Conservation (phyloP, 2,888 invertebrate species). For the Eupithecia pulchellata region DNA sequence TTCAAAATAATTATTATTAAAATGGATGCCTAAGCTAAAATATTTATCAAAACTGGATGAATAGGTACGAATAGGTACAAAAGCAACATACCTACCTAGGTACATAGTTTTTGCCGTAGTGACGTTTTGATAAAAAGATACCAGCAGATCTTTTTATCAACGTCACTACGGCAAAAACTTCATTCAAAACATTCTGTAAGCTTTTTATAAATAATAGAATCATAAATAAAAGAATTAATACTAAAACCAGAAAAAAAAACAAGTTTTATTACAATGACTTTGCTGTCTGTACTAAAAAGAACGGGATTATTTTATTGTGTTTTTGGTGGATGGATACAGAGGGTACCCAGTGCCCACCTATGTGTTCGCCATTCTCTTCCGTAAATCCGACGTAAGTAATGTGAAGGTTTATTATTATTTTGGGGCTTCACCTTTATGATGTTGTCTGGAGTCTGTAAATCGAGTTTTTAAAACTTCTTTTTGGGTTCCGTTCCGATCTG, state of each 20-base stretch:
- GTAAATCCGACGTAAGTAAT: slow-evolving; percentile 39
- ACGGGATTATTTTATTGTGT: slow-evolving; percentile 81
- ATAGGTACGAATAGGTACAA: no score
- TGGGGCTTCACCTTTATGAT: slow-evolving; percentile 31
- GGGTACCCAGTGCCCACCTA: slow-evolving; percentile 58
- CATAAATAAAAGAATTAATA: neutral
- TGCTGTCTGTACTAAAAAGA: slow-evolving; percentile 67
- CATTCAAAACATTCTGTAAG: neutral
- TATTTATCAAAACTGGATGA: neutral
- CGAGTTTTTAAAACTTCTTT: neutral
- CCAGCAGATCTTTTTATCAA: neutral
- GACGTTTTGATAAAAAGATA: neutral
- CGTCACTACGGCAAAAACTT: neutral
- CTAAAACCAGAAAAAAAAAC: slow-evolving; percentile 1
- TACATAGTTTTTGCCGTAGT: no score
- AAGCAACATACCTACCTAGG: no score
- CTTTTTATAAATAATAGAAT: neutral
- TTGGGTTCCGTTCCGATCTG: no score
- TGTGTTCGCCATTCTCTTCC: slow-evolving; percentile 42
- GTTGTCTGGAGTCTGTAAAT: slow-evolving; percentile 9
- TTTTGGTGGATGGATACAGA: slow-evolving; percentile 65
- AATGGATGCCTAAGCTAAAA: no score
- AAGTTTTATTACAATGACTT: slow-evolving; percentile 26
- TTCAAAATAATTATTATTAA: no score
- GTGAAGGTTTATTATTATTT: slow-evolving; percentile 38